A percentile compares a stretch with the other conserved stretches of the same genome.
Evolutionary conservation across 2,797 vertebrate species (phyloP).

Genomic region (Apogon hyalosoma): DNA sequence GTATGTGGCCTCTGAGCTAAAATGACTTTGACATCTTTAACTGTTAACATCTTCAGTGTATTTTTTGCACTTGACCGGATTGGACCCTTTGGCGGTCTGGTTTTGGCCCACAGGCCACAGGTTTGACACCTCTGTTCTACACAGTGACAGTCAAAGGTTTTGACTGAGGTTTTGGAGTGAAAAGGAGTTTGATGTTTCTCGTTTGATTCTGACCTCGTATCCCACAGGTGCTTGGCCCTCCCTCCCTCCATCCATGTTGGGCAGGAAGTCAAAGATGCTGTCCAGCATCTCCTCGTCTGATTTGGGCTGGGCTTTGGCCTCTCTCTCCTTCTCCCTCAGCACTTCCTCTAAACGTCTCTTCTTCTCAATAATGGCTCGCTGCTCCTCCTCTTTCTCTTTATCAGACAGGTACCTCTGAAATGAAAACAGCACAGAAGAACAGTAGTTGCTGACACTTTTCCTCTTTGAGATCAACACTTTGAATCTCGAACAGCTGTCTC

Average conservation of each 20-base stretch:
- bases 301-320: slow-evolving; percentile 66
- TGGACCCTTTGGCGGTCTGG: no score
- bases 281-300: slow-evolving; percentile 93
- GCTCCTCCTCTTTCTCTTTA: slow-evolving; percentile 76
- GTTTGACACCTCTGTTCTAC: no score
- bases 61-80: no score
- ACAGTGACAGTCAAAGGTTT: not conserved
- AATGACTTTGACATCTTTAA: no score
- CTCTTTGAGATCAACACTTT: no score
- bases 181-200: not conserved
- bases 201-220: slow-evolving; percentile 84
- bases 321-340: slow-evolving; percentile 74
- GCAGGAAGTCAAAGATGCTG: slow-evolving; percentile 93
- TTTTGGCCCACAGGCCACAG: no score
- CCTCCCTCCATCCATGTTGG: slow-evolving; percentile 84
- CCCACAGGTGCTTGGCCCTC: slow-evolving; percentile 86
- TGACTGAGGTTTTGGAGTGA: not conserved
- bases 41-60: no score
- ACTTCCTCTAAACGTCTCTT: slow-evolving; percentile 80
- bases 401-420: slow-evolving; percentile 48
- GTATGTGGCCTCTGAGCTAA: no score
- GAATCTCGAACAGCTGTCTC: no score
- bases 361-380: slow-evolving; percentile 57
- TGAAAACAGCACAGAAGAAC: not conserved
- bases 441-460: not conserved